These are phyloP conservation scores for Typhlomys cinereus DNA, from an alignment of 2,113 vertebrate genomes.

Conservation along the genomic window DNA sequence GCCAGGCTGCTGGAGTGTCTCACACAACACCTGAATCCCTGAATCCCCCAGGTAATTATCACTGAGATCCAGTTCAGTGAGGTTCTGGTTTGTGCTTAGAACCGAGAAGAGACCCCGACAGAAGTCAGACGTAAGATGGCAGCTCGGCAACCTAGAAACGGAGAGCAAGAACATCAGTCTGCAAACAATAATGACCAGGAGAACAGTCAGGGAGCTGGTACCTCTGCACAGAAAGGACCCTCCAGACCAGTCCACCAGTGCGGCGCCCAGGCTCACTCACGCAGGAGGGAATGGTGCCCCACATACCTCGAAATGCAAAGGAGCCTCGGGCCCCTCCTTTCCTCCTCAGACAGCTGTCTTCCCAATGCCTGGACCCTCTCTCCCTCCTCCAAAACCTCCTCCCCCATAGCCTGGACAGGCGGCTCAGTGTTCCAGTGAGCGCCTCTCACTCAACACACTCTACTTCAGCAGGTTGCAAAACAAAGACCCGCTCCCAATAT, in stretches of 20 bases:
- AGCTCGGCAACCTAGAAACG: constrained; percentile 21
- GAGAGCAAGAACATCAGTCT: not conserved
- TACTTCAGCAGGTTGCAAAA: not conserved
- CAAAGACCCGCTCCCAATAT: no score
- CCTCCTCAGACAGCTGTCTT: not conserved
- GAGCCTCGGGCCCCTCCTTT: no score
- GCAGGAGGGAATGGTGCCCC: not conserved
- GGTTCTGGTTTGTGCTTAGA: constrained; percentile 48
- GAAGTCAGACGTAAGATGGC: constrained; percentile 14
- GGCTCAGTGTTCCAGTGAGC: not conserved
- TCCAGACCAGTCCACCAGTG: not conserved
- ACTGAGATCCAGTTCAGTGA: constrained; percentile 73
- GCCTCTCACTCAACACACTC: not conserved
- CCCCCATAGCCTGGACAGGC: not conserved
- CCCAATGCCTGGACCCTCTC: no score
- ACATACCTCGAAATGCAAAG: not conserved
- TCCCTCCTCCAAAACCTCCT: no score
- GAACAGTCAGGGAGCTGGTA: not conserved
- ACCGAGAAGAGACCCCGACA: constrained; percentile 65
- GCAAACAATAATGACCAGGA: not conserved
- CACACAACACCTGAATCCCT: constrained; percentile 59
- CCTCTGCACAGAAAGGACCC: not conserved
- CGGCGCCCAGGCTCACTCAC: not conserved
- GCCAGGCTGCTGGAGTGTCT: constrained; percentile 48
- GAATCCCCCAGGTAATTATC: constrained; percentile 67